Base-by-base conservation (phyloP, 1,140 invertebrate genomes). In the Ostrea edulis region DNA sequence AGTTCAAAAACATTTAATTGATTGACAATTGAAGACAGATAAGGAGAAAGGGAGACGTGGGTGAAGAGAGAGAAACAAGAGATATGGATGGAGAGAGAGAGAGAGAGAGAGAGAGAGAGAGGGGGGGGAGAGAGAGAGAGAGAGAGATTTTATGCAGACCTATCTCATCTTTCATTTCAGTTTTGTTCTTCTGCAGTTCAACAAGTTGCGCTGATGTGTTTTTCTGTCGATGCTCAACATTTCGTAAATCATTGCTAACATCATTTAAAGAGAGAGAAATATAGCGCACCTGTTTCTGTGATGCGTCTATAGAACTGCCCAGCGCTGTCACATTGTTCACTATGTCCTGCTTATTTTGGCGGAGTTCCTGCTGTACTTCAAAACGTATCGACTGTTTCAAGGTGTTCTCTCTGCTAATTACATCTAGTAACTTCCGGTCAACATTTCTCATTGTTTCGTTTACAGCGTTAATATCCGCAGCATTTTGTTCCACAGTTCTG, bases 181-280 rank as follows among this genome's bases (percentile, higher is more conserved):
- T n/a, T 0, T 20, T 62, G 55, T 62, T 62, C 14, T 62, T 62
- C 55, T 62, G 0, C 17, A 62, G 55, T 62, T 20, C 55, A 20
- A 7, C 55, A 62, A 62, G 55, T 62, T 20, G n/a, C 14, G 5
- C 17, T 2, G 55, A 2, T 7, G 2, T 20, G 55, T 62, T 62
- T 62, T n/a, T 17, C 14, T 62, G 55, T 7, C 17, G 12, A 20
- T 62, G 55, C 20, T 62, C 14, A 62, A 62, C 17, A 62, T 62
- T 5, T 62, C 55, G 14, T 17, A 62, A 17, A 62, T 62, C 55
- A 5, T 17, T 62, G 17, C 8, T 62, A n/a, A 62, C 12, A 7
- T 62, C 55, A 62, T 62, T 62, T n/a, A 62, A 62, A 62, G 55
- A 62, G 55, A 62, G 55, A 20, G 55, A 62, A 20, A 62, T 62